Percentiles rank a stretch among this genome's conserved stretches.
These are phyloP conservation scores for Brachymystax lenok DNA, from an alignment of 2,797 vertebrate species.

Conservation along the genomic window DNA sequence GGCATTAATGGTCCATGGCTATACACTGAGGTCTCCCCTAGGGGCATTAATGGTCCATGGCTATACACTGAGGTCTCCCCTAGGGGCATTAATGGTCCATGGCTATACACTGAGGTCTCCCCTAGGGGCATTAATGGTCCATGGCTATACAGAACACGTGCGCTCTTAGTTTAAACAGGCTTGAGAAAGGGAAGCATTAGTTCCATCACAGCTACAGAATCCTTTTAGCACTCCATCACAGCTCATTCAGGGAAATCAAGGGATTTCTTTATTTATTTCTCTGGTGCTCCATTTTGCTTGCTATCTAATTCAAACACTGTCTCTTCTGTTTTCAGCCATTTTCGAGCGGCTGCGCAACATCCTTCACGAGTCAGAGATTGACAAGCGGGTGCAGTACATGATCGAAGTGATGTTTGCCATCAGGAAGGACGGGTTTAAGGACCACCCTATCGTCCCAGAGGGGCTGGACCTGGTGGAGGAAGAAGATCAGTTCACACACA, in stretches of 20 bases:
- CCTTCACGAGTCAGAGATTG: conserved; percentile 94
- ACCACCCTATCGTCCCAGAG: conserved; percentile 89
- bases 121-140: not conserved
- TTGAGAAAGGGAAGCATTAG: no score
- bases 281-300: conserved; percentile 6
- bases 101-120: not conserved
- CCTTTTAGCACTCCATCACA: not conserved
- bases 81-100: conserved; percentile 90
- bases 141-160: not conserved
- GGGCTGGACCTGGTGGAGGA: conserved; percentile 95
- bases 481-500: conserved; percentile 97
- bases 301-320: not conserved
- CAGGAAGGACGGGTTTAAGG: conserved; percentile 96
- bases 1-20: no score
- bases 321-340: conserved; percentile 80
- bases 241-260: not conserved
- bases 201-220: not conserved
- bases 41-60: conserved; percentile 90
- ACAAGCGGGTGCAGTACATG: conserved; percentile 99
- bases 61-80: conserved; percentile 90
- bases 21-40: conserved; percentile 89
- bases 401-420: conserved; percentile 99
- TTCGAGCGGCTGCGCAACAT: conserved; percentile 96
- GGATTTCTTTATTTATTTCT: not conserved
- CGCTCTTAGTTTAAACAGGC: no score